Evolutionary conservation across 2,888 invertebrate species (phyloP), one percentile per base, ranked within the genome.

Genomic region (Tenodera sinensis): DNA sequence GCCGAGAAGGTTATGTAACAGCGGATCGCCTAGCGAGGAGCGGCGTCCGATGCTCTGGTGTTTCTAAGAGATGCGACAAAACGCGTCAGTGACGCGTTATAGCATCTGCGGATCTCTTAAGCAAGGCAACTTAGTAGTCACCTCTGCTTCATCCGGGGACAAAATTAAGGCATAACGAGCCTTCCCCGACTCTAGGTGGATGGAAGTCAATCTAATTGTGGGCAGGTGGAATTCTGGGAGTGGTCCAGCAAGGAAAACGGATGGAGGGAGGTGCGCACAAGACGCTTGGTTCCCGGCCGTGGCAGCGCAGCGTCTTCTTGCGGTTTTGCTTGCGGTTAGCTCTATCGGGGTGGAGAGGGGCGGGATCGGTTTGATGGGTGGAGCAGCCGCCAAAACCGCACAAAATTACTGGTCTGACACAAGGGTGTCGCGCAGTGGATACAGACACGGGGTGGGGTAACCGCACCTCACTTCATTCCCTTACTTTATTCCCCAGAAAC

Each of bases 271-370:
- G 8, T 89, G 89, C 89, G 89, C 89, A 84, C 83, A 88, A 89
- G 89, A 88, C 83, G 89, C 47, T 82, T 6, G 12, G 85, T 28
- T 81, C 34, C 15, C 54, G 88, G 82, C 81, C 47, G 84, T 27
- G 82, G 47, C 84, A 27, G 89, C 89, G 89, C 89, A 89, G 42
- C 89, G 83, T 89, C 85, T 85, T 54, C 88, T 89, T 89, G 89
- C 83, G 89, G 89, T 89, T 85, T 83, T n/a, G 86, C 27, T 86
- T 89, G 88, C 85, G 88, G 88, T 88, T 85, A 82, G 88, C 54
- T 54, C 54, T 87, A 87, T 54, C 87, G 34, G 71, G 86, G 34
- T 81, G 87, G 85, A 47, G 42, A 85, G 42, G 85, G 85, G 85
- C 28, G 87, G 25, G 81, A 82, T 82, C 34, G 87, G 28, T 25